phyloP scores from a whole-genome alignment of 2,888 invertebrate genomes.

The Cataglyphis altisquamis region DNA sequence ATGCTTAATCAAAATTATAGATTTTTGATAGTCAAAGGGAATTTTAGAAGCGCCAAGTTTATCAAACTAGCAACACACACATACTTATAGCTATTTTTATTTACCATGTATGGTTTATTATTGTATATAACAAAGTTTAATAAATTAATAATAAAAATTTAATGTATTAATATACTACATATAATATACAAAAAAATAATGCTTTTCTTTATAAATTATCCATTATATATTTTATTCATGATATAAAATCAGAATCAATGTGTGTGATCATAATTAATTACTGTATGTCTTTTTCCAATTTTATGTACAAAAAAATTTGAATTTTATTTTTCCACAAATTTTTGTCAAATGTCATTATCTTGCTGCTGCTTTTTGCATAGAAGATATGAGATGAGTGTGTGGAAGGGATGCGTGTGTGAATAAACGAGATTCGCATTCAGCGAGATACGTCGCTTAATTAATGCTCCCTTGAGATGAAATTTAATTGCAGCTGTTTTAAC shows the following conservation, averaged over 20 bases:
- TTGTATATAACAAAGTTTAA: not conserved
- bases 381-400: not conserved
- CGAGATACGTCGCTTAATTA: slow-evolving; percentile 39
- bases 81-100: not conserved
- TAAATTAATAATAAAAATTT: not conserved
- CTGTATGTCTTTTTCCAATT: not conserved
- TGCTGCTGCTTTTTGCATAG: not conserved
- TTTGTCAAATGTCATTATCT: not conserved
- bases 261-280: not conserved
- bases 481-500: slow-evolving; percentile 40
- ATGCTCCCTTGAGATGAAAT: slow-evolving; percentile 33
- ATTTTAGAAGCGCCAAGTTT: not conserved
- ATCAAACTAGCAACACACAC: not conserved
- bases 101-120: not conserved
- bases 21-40: not conserved
- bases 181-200: not conserved
- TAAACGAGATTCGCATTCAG: slow-evolving; percentile 8
- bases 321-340: not conserved
- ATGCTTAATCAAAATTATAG: not conserved
- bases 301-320: not conserved
- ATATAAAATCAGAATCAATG: not conserved
- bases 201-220: not conserved
- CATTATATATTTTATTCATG: slow-evolving; percentile 4
- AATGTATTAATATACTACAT: no score
- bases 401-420: not conserved